phyloP scores from a whole-genome alignment of 1,140 invertebrate species.

The Drusus annulatus region DNA sequence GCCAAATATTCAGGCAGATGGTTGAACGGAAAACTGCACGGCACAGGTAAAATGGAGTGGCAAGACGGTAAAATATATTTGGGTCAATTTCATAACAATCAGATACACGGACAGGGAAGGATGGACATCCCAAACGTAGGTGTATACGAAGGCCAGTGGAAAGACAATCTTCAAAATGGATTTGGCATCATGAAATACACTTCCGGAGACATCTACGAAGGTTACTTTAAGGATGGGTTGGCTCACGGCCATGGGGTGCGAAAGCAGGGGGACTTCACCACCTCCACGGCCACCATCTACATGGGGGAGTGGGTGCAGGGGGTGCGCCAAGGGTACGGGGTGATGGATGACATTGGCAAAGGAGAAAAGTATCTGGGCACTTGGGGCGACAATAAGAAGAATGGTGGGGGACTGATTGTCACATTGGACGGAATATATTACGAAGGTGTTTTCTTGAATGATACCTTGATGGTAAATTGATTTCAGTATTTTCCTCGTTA shows the following conservation, averaged over 20 bases:
- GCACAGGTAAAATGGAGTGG: slow-evolving; percentile 86
- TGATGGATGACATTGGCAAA: slow-evolving; percentile 87
- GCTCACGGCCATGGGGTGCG: slow-evolving; percentile 88
- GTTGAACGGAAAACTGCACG: slow-evolving; percentile 87
- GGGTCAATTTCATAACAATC: slow-evolving; percentile 84
- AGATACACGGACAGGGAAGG: slow-evolving; percentile 81
- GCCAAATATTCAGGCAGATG: slow-evolving; percentile 84
- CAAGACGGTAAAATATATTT: slow-evolving; percentile 83
- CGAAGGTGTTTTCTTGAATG: slow-evolving; percentile 86
- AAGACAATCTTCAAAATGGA: slow-evolving; percentile 87
- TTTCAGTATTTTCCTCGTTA: slow-evolving; percentile 16
- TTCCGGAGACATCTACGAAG: slow-evolving; percentile 84
- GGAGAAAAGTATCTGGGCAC: slow-evolving; percentile 92
- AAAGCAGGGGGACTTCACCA: slow-evolving; percentile 84
- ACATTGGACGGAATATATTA: slow-evolving; percentile 93
- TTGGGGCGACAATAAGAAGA: slow-evolving; percentile 87
- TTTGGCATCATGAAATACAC: slow-evolving; percentile 82
- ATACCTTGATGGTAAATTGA: slow-evolving; percentile 79
- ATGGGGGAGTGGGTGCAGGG: slow-evolving; percentile 88
- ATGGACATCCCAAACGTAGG: slow-evolving; percentile 77
- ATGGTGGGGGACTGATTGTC: slow-evolving; percentile 87
- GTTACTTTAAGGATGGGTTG: slow-evolving; percentile 87
- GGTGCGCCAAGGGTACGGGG: slow-evolving; percentile 86
- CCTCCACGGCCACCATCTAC: slow-evolving; percentile 83
- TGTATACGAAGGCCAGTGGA: slow-evolving; percentile 88